These are phyloP conservation scores for Drosophila trapezifrons DNA, from an alignment of 1,140 invertebrate genomes.

Conservation along the genomic window DNA sequence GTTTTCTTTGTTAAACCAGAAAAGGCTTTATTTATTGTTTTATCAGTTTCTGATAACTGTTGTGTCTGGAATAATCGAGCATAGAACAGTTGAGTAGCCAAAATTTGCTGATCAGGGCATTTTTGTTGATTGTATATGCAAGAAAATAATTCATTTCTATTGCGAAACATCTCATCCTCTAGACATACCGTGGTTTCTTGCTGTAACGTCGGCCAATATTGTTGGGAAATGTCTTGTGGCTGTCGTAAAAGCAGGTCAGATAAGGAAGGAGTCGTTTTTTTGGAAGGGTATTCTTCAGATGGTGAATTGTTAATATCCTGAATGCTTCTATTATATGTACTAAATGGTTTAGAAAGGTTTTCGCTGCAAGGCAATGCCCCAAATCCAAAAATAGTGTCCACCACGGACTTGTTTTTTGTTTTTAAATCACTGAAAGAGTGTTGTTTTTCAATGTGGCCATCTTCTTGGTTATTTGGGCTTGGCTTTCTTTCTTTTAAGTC, in stretches of 20 bases:
- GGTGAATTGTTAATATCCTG: neutral
- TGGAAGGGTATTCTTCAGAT: constrained; percentile 1
- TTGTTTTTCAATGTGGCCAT: constrained; percentile 1
- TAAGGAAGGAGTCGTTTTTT: constrained; percentile 5
- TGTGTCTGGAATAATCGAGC: constrained; percentile 58
- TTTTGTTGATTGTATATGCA: constrained; percentile 47
- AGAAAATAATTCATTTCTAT: constrained; percentile 39
- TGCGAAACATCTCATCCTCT: constrained; percentile 10
- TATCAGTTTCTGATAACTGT: constrained; percentile 24
- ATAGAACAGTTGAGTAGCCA: constrained; percentile 63
- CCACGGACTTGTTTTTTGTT: neutral
- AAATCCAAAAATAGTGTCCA: neutral
- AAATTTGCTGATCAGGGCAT: constrained; percentile 48
- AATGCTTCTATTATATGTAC: neutral
- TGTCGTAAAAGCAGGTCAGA: constrained; percentile 52
- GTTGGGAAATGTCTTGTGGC: constrained; percentile 36
- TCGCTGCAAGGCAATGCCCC: neutral
- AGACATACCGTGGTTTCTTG: neutral
- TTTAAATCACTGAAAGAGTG: neutral
- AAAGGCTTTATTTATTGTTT: constrained; percentile 27
- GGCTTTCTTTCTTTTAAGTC: constrained; percentile 2
- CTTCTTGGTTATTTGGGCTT: constrained; percentile 1
- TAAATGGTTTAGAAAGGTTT: neutral
- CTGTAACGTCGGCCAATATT: constrained; percentile 29
- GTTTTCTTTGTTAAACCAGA: constrained; percentile 36